Evolutionary conservation across 2,888 invertebrate genomes (phyloP).

Genomic region (Hypsopygia costalis): DNA sequence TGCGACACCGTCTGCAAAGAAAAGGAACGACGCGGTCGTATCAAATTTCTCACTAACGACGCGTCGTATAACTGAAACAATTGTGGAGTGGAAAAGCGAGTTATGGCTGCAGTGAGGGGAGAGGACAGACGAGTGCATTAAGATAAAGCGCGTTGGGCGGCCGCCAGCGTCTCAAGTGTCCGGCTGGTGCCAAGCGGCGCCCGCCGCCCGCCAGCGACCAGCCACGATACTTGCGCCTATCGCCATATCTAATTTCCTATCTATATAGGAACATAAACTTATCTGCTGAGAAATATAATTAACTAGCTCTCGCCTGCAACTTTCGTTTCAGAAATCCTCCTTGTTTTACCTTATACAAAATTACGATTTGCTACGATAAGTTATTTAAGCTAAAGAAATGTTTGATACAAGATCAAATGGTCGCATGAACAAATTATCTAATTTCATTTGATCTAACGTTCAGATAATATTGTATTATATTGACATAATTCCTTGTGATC

Average conservation of each 20-base stretch:
- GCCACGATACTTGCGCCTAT: constrained; percentile 10
- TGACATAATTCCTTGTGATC: too few species aligned
- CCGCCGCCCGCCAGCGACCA: constrained; percentile 22
- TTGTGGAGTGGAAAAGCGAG: constrained; percentile 57
- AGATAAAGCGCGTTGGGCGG: constrained; percentile 71
- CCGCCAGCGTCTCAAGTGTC: constrained; percentile 73
- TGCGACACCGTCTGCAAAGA: constrained; percentile 18
- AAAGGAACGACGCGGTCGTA: constrained; percentile 19
- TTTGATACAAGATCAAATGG: too few species aligned
- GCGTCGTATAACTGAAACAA: constrained; percentile 50
- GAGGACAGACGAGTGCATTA: constrained; percentile 68
- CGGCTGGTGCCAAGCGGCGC: constrained; percentile 52
- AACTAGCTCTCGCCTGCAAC: too few species aligned
- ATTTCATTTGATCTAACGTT: too few species aligned
- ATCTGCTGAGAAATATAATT: background rate
- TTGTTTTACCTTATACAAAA: too few species aligned
- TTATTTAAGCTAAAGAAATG: too few species aligned
- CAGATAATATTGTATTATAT: too few species aligned
- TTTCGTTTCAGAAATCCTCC: too few species aligned
- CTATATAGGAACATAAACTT: background rate
- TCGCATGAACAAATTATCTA: too few species aligned
- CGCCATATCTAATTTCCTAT: background rate
- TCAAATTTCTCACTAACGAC: constrained; percentile 46
- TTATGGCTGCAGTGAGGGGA: constrained; percentile 55
- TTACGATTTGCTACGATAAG: too few species aligned